Percentiles rank a stretch among this genome's conserved stretches.
Conservation (phyloP, 2,113 vertebrate species). For the Brachyhypopomus gauderio region DNA sequence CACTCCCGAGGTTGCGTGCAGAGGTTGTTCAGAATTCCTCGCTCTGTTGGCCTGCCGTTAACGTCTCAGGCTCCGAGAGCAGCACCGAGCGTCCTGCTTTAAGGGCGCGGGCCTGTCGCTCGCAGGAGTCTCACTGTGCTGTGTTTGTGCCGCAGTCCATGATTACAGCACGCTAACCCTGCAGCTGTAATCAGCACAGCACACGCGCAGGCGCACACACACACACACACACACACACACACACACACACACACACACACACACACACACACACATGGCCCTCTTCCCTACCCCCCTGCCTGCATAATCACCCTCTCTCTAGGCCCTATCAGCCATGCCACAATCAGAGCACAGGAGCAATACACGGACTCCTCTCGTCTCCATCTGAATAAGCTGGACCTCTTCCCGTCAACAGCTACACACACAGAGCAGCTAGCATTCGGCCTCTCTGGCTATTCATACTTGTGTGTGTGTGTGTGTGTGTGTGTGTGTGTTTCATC, state of each 20-base stretch:
- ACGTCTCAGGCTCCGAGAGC: slow-evolving; percentile 11
- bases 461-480: not conserved
- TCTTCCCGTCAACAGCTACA: not conserved
- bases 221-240: slow-evolving; percentile 20
- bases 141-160: slow-evolving; percentile 22
- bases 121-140: not conserved
- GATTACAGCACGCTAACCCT: slow-evolving; percentile 36
- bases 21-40: not conserved
- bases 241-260: not conserved
- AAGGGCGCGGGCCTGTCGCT: slow-evolving; percentile 11
- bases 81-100: not conserved
- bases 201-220: slow-evolving; percentile 7
- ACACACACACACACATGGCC: slow-evolving; percentile 10
- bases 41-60: slow-evolving; percentile 5
- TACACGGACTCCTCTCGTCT: not conserved
- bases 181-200: slow-evolving; percentile 40
- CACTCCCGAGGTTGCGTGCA: slow-evolving; percentile 33
- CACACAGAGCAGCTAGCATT: not conserved
- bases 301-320: slow-evolving; percentile 25
- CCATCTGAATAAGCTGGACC: not conserved
- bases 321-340: slow-evolving; percentile 39
- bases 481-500: not conserved
- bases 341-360: slow-evolving; percentile 11
- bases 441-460: too few species aligned
- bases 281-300: not conserved